Base-by-base conservation (phyloP, 2,113 vertebrate genomes). In the Coreoperca whiteheadi region DNA sequence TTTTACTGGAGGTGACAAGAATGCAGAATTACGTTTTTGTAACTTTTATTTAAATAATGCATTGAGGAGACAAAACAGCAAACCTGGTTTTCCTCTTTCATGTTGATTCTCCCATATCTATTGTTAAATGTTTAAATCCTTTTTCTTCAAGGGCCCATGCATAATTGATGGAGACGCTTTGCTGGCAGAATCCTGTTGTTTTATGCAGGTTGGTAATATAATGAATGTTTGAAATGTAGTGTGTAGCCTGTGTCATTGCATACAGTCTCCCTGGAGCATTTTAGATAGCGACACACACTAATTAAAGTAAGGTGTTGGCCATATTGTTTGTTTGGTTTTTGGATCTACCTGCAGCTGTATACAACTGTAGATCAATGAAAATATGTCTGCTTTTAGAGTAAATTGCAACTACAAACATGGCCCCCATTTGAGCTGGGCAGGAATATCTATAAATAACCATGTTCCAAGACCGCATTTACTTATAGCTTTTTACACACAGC, bases 51-150 rank as follows among this genome's bases (percentile, higher is more conserved):
- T 83, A 30, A 87, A 85, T 83, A 60, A 81, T 73, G 15, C 56
- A 75, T 39, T 1, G 11, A 51, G 57, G 25, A 56, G 51, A 77
- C 46, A 61, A 75, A 79, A 28, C 50, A 83, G 48, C 18, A 12
- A 39, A 23, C 20, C n/a, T 15, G 25, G 28, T 56, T 87, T 68
- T 71, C 23, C 21, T 74, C 21, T 81, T 74, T 74, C 56, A 63
- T 66, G 66, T 50, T 25, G 11, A 79, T 77, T 83, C 53, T 71
- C 41, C 8, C 16, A 37, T 83, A 85, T 79, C 68, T 79, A 16
- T 63, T 81, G 54, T 86, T 82, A 74, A 88, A 89, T 88, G 78
- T 84, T 87, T 79, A 79, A 88, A 82, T 72, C 61, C n/a, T 15
- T 21, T 70, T 37, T 34, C 57, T 72, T 67, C 51, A 14, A 10